Conservation (phyloP, 2,113 vertebrate genomes). For the Pollachius pollachius region DNA sequence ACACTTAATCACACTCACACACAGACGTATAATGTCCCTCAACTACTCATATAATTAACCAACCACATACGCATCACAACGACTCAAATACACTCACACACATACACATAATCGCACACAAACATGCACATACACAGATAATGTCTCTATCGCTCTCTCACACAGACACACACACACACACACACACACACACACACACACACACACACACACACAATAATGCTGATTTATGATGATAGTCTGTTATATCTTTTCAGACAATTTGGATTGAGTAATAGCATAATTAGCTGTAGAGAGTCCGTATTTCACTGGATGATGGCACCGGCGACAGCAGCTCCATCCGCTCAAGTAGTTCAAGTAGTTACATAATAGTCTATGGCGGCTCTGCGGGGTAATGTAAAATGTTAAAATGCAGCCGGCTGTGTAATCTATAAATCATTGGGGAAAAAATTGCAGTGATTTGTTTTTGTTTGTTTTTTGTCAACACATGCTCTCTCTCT, state of each 20-base stretch:
- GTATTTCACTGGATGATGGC: background rate
- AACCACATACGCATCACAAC: background rate
- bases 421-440: too few species aligned
- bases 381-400: too few species aligned
- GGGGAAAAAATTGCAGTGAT: too few species aligned
- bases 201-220: background rate
- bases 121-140: background rate
- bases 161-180: background rate
- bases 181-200: background rate
- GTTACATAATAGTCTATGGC: too few species aligned
- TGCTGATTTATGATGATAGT: slow-evolving; percentile 21
- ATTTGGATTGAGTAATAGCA: background rate
- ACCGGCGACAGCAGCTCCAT: background rate
- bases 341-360: too few species aligned
- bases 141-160: too few species aligned
- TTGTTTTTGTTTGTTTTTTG: too few species aligned
- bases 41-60: background rate
- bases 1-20: background rate
- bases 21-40: background rate
- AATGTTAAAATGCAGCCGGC: too few species aligned
- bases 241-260: background rate
- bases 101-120: background rate
- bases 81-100: background rate
- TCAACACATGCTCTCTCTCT: too few species aligned
- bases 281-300: background rate